phyloP scores from a whole-genome alignment of 2,888 invertebrate species.

The Ephialtes manifestator region DNA sequence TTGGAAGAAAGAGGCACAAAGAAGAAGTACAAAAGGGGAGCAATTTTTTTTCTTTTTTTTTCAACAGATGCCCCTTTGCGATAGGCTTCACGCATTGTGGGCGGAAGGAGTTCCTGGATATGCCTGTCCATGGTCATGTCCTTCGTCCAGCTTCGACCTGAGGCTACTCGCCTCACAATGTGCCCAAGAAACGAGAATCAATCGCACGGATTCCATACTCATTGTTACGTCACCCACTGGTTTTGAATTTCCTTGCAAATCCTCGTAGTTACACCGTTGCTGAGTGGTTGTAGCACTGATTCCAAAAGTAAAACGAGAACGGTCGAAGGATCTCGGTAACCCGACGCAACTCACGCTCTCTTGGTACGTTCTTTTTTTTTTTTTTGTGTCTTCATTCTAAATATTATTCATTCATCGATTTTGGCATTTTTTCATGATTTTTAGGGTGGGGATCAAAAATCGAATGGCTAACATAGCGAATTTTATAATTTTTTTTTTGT shows the following conservation, averaged over 20 bases:
- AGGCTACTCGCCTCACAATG: slow-evolving; percentile 19
- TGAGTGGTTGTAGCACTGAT: slow-evolving; percentile 67
- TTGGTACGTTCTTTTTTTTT: slow-evolving; percentile 40
- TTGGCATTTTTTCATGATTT: neutral
- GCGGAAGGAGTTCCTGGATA: slow-evolving; percentile 79
- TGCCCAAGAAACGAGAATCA: slow-evolving; percentile 40
- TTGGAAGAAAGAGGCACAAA: slow-evolving; percentile 59
- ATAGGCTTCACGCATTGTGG: slow-evolving; percentile 79
- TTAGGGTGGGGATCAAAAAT: too few species aligned
- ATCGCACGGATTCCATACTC: slow-evolving; percentile 71
- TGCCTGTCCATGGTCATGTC: slow-evolving; percentile 48
- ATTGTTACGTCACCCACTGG: slow-evolving; percentile 82
- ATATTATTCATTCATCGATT: neutral
- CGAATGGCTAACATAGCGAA: too few species aligned
- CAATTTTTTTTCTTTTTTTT: slow-evolving; percentile 39
- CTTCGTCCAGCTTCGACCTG: slow-evolving; percentile 24
- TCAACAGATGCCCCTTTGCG: slow-evolving; percentile 75
- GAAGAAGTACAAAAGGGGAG: slow-evolving; percentile 66
- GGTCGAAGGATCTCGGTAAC: slow-evolving; percentile 73
- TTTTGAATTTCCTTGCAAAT: slow-evolving; percentile 82
- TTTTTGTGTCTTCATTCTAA: neutral
- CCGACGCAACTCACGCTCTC: slow-evolving; percentile 33
- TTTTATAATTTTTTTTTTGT: too few species aligned
- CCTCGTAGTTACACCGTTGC: slow-evolving; percentile 70
- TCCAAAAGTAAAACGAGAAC: slow-evolving; percentile 83